These are phyloP conservation scores for Eubasilissa splendida DNA, from an alignment of 2,888 invertebrate species.

Conservation along the genomic window DNA sequence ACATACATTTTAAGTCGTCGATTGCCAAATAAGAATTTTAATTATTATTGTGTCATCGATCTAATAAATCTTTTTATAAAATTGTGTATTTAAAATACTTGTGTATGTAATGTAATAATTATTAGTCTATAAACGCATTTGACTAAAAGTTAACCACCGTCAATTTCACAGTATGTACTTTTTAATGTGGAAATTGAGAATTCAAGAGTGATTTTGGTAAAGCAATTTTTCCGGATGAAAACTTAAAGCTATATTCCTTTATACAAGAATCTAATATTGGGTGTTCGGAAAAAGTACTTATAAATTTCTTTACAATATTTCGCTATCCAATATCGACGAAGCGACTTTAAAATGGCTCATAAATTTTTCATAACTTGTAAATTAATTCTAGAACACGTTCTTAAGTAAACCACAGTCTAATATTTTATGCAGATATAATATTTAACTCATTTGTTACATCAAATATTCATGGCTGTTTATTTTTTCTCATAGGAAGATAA, in stretches of 20 bases:
- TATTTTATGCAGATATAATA: no score
- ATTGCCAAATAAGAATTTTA: neutral
- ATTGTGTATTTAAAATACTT: no score
- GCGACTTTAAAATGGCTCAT: conserved; percentile 4
- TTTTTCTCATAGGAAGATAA: no score
- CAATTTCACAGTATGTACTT: no score
- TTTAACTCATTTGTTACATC: no score
- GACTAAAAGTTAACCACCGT: no score
- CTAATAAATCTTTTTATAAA: neutral
- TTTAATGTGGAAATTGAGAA: neutral
- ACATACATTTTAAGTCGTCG: neutral
- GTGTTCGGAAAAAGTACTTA: conserved; percentile 26
- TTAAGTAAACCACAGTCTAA: no score
- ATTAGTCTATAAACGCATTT: no score
- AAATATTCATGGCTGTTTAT: no score
- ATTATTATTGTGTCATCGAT: neutral
- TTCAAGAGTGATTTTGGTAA: conserved; percentile 2
- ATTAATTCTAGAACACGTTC: neutral
- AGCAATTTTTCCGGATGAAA: conserved; percentile 9
- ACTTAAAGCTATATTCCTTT: conserved; percentile 23
- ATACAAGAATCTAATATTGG: conserved; percentile 14
- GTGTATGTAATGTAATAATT: no score
- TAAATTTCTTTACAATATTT: conserved; percentile 27
- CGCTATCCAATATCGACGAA: conserved; percentile 32
- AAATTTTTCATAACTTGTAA: conserved; percentile 1